Evolutionary conservation across 2,113 vertebrate genomes (phyloP).

Genomic region (Paedocypris sp.): DNA sequence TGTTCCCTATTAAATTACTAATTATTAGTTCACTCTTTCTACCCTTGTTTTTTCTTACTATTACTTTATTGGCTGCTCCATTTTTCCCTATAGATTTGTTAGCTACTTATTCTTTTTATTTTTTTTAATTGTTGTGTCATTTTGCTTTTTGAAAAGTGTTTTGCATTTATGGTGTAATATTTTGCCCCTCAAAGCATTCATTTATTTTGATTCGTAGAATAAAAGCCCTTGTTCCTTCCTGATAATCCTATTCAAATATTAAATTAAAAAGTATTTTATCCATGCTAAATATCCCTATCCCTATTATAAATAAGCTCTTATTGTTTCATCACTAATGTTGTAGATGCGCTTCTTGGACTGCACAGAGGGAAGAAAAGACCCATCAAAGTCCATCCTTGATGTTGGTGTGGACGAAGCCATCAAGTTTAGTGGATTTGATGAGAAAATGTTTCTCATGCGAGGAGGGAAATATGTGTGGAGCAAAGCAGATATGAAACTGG

Average conservation of each 20-base stretch:
- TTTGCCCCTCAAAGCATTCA: too few species aligned
- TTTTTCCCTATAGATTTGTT: too few species aligned
- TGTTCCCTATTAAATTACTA: too few species aligned
- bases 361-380: conserved; percentile 76
- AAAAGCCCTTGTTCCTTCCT: neutral
- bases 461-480: conserved; percentile 91
- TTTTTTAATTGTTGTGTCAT: too few species aligned
- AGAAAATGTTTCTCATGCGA: conserved; percentile 81
- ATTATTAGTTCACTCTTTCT: too few species aligned
- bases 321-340: neutral
- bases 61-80: too few species aligned
- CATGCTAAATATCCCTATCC: neutral
- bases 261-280: neutral
- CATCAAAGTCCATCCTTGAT: conserved; percentile 85
- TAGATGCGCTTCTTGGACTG: conserved; percentile 96
- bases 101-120: too few species aligned
- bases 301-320: neutral
- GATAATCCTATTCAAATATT: conserved; percentile 12
- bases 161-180: too few species aligned
- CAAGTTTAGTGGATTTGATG: conserved; percentile 85
- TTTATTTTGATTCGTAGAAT: neutral
- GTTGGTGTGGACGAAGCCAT: conserved; percentile 79
- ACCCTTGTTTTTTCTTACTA: too few species aligned
- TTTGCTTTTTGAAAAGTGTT: too few species aligned
- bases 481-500: conserved; percentile 82